Base-by-base conservation (phyloP, 1,140 invertebrate species). In the Bacillus rossius region DNA sequence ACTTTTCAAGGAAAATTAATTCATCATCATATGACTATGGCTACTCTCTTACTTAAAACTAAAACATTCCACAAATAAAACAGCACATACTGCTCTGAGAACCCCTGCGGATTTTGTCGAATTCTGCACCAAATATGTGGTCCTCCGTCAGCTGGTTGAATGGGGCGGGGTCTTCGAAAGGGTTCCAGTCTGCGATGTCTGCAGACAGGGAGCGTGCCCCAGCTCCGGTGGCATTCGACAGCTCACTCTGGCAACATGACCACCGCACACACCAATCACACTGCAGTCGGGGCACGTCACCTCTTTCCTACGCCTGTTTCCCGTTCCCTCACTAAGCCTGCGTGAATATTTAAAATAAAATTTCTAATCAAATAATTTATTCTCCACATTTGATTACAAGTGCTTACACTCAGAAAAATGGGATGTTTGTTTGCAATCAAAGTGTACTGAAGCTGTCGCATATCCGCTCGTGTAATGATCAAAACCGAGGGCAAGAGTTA, bases 91-190 rank as follows among this genome's bases (percentile, higher is more conserved):
- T 91, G 66, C 86, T 89, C 73, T 89, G 88, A 58, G 88, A 91
- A 54, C 86, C 84, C 66, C 86, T 79, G 66, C 89, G 76, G 65
- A 92, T 88, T 73, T 88, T 89, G 68, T 92, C 89, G 73, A 92
- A 92, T 74, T 92, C 90, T 22, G 87, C 87, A 55, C 90, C 90
- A 74, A 92, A 92, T 64, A 91, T 84, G 64, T 89, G 84, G 77
- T 92, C 90, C 66, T 92, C 91, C 1, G 85, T 87, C 71, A 89
- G 80, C 65, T 85, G 81, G 70, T 79, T 83, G 69, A 91, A 91
- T n/a, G 82, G 81, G 26, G 80, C 75, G 48, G 80, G 75, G 67
- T 88, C 86, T 66, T 86, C 86, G 67, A 92, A 92, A 19, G 89
- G 90, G 79, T 92, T 92, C 89, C 89, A 92, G 61, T 86, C 83